Percentiles rank a stretch among this genome's conserved stretches.
Evolutionary conservation across 2,113 vertebrate genomes (phyloP).

Genomic region (Riparia riparia): DNA sequence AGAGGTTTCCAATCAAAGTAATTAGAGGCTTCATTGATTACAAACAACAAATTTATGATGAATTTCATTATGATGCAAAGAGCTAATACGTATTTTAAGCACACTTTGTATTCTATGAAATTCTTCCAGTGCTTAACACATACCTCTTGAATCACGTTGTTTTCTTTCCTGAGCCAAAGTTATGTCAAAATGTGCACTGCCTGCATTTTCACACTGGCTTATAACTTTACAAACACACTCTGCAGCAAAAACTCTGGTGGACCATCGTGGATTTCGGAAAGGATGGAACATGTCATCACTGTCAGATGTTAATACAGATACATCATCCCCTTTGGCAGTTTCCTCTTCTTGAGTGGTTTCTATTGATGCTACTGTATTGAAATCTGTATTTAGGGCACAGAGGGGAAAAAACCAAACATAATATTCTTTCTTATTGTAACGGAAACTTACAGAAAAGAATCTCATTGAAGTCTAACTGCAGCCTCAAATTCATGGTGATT

Average conservation of each 20-base stretch:
- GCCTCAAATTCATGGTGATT: background rate
- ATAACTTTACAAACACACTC: conserved; percentile 90
- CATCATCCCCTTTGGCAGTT: conserved; percentile 80
- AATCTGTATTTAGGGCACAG: conserved; percentile 68
- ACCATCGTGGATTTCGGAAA: conserved; percentile 88
- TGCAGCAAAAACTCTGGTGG: conserved; percentile 90
- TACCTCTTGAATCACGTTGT: conserved; percentile 85
- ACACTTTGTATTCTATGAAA: background rate
- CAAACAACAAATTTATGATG: background rate
- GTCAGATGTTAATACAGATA: conserved; percentile 78
- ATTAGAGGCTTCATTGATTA: background rate
- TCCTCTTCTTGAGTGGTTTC: conserved; percentile 87
- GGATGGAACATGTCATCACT: conserved; percentile 78
- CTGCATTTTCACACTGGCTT: conserved; percentile 82
- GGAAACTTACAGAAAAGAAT: background rate
- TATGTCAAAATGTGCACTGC: conserved; percentile 87
- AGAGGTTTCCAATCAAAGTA: background rate
- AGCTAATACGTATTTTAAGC: background rate
- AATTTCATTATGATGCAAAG: background rate
- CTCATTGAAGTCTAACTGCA: background rate
- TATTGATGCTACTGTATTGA: conserved; percentile 71
- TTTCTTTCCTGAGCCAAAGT: conserved; percentile 87
- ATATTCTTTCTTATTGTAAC: background rate
- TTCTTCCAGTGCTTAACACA: conserved; percentile 17
- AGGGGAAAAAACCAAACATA: background rate